phyloP scores from a whole-genome alignment of 2,113 vertebrate species.

The Lepisosteus osseus region DNA sequence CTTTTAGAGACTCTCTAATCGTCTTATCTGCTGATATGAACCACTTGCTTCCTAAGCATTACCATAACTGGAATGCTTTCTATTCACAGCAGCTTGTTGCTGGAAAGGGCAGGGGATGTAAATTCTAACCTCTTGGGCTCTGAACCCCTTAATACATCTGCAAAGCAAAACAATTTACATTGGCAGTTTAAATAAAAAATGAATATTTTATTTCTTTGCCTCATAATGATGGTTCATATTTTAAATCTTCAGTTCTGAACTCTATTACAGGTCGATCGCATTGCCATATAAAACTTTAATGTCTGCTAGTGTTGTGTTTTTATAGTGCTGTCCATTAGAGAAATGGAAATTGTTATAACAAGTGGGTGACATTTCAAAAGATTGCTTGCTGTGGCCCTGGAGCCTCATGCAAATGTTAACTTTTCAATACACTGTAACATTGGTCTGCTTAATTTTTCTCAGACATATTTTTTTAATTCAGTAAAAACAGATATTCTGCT shows the following conservation, averaged over 20 bases:
- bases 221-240: background rate
- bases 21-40: too few species aligned
- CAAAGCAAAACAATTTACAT: background rate
- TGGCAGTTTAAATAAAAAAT: background rate
- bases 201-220: conserved; percentile 8
- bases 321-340: background rate
- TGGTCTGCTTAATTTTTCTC: background rate
- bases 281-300: background rate
- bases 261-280: conserved; percentile 3
- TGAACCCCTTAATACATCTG: background rate
- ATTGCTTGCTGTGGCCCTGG: background rate
- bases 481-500: too few species aligned
- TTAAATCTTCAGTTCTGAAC: conserved; percentile 3
- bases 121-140: background rate
- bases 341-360: conserved; percentile 6
- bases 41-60: too few species aligned
- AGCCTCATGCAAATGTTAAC: conserved; percentile 1
- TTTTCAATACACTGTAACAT: background rate
- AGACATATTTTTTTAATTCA: background rate
- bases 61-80: too few species aligned
- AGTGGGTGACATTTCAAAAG: conserved; percentile 9
- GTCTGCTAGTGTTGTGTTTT: background rate
- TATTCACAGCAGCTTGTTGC: background rate
- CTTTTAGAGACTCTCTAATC: too few species aligned
- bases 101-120: background rate